Conservation (phyloP, 2,888 invertebrate species). For the Thera britannica region DNA sequence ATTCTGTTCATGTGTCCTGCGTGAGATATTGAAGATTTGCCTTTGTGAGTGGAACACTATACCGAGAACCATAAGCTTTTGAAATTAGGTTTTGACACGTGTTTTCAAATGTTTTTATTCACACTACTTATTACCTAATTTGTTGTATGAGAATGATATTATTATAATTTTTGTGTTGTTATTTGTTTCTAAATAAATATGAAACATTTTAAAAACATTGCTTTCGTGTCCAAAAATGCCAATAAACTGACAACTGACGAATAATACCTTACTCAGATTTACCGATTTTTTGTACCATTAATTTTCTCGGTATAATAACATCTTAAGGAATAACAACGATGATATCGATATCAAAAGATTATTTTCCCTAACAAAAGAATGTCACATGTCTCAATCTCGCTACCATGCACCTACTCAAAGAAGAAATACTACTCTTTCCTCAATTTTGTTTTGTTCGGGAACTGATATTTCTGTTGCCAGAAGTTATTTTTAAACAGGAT, state of each 20-base stretch:
- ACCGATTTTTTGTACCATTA: background rate
- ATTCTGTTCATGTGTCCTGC: slow-evolving; percentile 18
- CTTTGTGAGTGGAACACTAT: background rate
- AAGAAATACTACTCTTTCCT: slow-evolving; percentile 7
- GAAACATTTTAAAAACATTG: too few relatives aligned
- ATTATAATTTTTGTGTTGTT: too few relatives aligned
- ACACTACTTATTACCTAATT: too few relatives aligned
- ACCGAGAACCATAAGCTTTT: too few relatives aligned
- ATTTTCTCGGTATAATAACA: background rate
- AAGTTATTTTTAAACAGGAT: background rate
- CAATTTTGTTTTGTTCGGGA: slow-evolving; percentile 1
- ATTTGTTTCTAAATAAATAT: too few relatives aligned
- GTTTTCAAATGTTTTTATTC: too few relatives aligned
- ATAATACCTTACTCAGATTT: background rate
- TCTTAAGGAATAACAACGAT: background rate
- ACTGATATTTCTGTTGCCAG: background rate
- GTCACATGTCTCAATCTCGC: slow-evolving; percentile 12
- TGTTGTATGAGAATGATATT: too few relatives aligned
- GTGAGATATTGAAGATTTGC: slow-evolving; percentile 13
- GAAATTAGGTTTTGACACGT: too few relatives aligned
- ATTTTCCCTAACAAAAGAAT: slow-evolving; percentile 3
- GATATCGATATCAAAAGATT: slow-evolving; percentile 16
- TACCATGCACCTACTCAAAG: slow-evolving; percentile 6
- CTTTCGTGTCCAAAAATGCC: too few relatives aligned
- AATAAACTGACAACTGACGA: too few relatives aligned